Evolutionary conservation across 1,140 invertebrate genomes (phyloP).

Genomic region (Rhynchophorus ferrugineus): DNA sequence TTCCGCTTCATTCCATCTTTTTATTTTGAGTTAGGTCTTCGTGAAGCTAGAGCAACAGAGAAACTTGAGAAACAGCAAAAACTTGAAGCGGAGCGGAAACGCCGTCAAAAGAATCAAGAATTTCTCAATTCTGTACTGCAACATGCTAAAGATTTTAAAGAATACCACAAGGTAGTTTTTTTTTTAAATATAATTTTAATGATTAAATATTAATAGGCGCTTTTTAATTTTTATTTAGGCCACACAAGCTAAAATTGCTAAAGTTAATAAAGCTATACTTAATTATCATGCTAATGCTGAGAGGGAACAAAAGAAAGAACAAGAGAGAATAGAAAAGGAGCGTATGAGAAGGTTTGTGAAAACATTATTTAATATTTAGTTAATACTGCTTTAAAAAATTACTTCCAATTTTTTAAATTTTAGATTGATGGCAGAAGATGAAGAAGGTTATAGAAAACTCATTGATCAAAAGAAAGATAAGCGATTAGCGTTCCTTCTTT

Average conservation of each 20-base stretch:
- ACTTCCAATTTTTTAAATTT: neutral
- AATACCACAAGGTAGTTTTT: constrained; percentile 68
- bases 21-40: constrained; percentile 44
- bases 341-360: constrained; percentile 70
- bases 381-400: too few relatives aligned
- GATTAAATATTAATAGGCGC: neutral
- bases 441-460: constrained; percentile 91
- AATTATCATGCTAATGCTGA: constrained; percentile 97
- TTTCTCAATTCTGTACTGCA: constrained; percentile 93
- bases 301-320: constrained; percentile 98
- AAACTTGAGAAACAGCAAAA: constrained; percentile 99
- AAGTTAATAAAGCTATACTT: constrained; percentile 92
- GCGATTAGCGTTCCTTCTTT: constrained; percentile 92
- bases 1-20: neutral
- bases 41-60: constrained; percentile 95
- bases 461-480: constrained; percentile 99
- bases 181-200: neutral
- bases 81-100: constrained; percentile 93
- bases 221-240: constrained; percentile 1
- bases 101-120: constrained; percentile 93
- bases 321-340: constrained; percentile 97
- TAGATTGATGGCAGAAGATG: constrained; percentile 89
- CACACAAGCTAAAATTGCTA: constrained; percentile 75
- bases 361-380: neutral
- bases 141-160: constrained; percentile 96